These are phyloP conservation scores for Pheosia tremula DNA, from an alignment of 2,888 invertebrate species.

Conservation along the genomic window DNA sequence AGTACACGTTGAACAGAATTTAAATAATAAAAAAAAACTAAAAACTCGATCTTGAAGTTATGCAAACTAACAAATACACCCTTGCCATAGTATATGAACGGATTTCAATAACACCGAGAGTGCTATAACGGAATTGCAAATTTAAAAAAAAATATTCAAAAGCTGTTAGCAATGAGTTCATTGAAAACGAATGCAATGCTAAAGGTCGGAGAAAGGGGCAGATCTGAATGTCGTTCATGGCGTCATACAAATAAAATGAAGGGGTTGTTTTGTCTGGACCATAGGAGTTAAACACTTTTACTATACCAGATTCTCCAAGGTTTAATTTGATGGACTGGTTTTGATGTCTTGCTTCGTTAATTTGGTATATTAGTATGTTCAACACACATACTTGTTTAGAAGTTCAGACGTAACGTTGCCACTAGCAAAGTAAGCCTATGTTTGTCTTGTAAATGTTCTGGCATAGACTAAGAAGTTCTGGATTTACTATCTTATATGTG, in stretches of 20 bases:
- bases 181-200: conserved; percentile 76
- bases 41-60: conserved; percentile 55
- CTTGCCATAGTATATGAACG: neutral
- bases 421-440: too few species aligned
- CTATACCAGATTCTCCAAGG: conserved; percentile 8
- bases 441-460: too few species aligned
- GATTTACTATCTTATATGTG: too few species aligned
- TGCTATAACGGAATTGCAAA: conserved; percentile 20
- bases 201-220: conserved; percentile 67
- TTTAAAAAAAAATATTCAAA: conserved; percentile 39
- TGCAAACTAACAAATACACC: conserved; percentile 24
- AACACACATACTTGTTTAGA: too few species aligned
- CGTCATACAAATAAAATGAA: conserved; percentile 72
- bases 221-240: conserved; percentile 59
- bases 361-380: too few species aligned
- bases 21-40: conserved; percentile 38
- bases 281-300: conserved; percentile 31
- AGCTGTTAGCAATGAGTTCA: conserved; percentile 67
- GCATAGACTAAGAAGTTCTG: too few species aligned
- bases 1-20: conserved; percentile 49
- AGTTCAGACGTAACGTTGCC: too few species aligned
- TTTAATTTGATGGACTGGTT: neutral
- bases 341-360: too few species aligned
- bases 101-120: conserved; percentile 15
- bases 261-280: conserved; percentile 70